These are phyloP conservation scores for Stercorarius parasiticus DNA, from an alignment of 2,113 vertebrate species.

Conservation along the genomic window DNA sequence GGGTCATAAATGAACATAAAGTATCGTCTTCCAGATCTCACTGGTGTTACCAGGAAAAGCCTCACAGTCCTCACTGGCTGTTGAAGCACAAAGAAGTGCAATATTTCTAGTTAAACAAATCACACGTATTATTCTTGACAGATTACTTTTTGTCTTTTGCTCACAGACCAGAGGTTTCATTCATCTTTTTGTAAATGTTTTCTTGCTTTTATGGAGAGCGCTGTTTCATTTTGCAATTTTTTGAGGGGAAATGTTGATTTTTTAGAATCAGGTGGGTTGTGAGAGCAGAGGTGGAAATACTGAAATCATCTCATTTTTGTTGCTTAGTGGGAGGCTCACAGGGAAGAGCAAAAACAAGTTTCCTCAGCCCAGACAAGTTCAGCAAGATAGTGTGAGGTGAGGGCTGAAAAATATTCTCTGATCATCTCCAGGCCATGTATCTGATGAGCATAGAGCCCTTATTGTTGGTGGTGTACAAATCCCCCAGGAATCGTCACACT, in stretches of 20 bases:
- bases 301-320: conserved; percentile 2
- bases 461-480: neutral
- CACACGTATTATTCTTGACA: neutral
- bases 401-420: neutral
- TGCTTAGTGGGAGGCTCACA: conserved; percentile 6
- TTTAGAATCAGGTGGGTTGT: neutral
- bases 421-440: conserved; percentile 8
- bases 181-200: neutral
- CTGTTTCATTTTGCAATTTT: neutral
- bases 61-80: neutral
- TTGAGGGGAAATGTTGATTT: neutral
- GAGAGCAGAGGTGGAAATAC: neutral
- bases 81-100: neutral
- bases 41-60: conserved; percentile 1
- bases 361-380: conserved; percentile 37
- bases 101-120: neutral
- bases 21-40: neutral
- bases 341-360: conserved; percentile 4
- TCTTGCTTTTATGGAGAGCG: neutral
- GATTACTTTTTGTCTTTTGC: neutral
- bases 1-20: neutral
- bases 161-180: neutral
- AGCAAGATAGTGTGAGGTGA: neutral
- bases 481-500: neutral
- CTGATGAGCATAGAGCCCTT: conserved; percentile 9